phyloP scores from a whole-genome alignment of 1,140 invertebrate species.

The Danaus melanippus region DNA sequence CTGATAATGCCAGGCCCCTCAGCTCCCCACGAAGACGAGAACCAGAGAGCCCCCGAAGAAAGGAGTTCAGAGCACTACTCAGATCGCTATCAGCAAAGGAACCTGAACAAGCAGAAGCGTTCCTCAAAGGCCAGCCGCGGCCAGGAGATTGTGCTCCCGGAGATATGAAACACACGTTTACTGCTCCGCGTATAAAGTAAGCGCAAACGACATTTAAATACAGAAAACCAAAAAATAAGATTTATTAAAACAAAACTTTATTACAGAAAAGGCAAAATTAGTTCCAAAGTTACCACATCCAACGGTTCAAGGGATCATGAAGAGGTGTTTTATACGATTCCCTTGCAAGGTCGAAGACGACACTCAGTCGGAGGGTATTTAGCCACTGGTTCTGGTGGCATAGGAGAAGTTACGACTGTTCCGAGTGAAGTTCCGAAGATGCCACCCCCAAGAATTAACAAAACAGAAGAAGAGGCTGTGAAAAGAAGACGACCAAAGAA shows the following conservation, averaged over 20 bases:
- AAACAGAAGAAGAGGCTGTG: conserved; percentile 46
- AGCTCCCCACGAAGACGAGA: conserved; percentile 51
- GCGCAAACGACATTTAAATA: conserved; percentile 10
- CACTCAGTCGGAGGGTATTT: conserved; percentile 72
- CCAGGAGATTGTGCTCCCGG: conserved; percentile 60
- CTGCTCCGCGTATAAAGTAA: conserved; percentile 62
- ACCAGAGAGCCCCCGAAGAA: conserved; percentile 53
- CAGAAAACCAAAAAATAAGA: neutral
- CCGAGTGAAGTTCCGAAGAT: conserved; percentile 66
- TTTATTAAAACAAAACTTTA: conserved; percentile 7
- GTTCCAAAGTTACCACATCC: conserved; percentile 42
- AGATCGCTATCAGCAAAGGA: conserved; percentile 68
- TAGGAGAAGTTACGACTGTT: conserved; percentile 59
- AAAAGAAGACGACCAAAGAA: conserved; percentile 55
- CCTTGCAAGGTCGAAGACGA: conserved; percentile 58
- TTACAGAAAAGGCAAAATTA: conserved; percentile 57
- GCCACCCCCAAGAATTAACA: conserved; percentile 48
- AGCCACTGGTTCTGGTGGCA: conserved; percentile 46
- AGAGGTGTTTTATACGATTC: conserved; percentile 68
- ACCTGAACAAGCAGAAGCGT: conserved; percentile 61
- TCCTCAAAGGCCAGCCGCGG: conserved; percentile 68
- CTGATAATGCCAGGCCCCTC: conserved; percentile 41
- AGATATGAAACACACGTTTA: conserved; percentile 62
- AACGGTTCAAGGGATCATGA: conserved; percentile 54
- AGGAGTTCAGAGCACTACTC: conserved; percentile 68